These are phyloP conservation scores for Lycocerus yunnanus DNA, from an alignment of 2,888 invertebrate species.

Conservation along the genomic window DNA sequence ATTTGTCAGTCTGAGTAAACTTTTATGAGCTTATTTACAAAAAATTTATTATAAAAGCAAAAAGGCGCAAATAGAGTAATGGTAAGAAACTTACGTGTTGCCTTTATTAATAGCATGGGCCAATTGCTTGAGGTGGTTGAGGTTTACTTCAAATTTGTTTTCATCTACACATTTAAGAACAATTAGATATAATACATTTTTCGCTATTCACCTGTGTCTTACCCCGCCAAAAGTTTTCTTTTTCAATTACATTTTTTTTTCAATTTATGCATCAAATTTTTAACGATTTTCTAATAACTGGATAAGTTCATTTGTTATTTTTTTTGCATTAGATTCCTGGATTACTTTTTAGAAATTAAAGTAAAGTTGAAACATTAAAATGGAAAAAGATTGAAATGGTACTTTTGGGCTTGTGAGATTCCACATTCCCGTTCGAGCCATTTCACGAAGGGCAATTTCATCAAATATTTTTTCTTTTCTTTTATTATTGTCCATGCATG, in stretches of 20 bases:
- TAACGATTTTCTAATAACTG: not conserved
- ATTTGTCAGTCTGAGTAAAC: no score
- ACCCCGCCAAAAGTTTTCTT: not conserved
- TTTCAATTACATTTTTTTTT: not conserved
- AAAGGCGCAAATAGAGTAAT: no score
- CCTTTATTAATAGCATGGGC: not conserved
- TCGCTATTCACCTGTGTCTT: not conserved
- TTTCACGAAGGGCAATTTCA: no score
- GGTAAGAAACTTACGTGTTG: not conserved
- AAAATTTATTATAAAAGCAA: no score
- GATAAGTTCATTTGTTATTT: not conserved
- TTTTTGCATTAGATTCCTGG: not conserved
- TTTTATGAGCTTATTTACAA: no score
- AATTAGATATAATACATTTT: not conserved
- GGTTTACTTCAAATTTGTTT: not conserved
- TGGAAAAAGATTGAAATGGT: no score
- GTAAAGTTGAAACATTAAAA: not conserved
- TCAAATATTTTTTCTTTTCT: no score
- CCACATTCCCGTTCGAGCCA: no score
- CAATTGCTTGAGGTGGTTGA: not conserved
- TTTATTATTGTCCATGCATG: no score
- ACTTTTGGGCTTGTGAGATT: no score
- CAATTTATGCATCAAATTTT: not conserved
- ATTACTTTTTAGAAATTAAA: not conserved
- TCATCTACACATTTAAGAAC: not conserved